phyloP scores from a whole-genome alignment of 1,140 invertebrate genomes.

The Cotesia glomerata region DNA sequence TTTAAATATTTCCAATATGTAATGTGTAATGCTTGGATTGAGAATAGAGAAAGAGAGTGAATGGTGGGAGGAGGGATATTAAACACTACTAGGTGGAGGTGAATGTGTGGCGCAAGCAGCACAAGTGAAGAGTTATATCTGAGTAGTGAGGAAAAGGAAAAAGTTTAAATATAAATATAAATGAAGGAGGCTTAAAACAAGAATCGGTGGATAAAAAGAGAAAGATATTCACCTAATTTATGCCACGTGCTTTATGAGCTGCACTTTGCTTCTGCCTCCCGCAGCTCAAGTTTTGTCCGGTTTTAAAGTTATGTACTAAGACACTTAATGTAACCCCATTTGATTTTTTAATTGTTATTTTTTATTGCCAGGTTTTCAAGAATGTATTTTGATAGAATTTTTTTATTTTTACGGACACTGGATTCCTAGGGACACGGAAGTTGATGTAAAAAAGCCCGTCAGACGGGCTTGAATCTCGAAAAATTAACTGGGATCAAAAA shows the following conservation, averaged over 20 bases:
- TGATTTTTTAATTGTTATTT: neutral
- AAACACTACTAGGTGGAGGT: no score
- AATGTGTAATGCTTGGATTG: no score
- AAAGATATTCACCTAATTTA: constrained; percentile 12
- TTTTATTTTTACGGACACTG: no score
- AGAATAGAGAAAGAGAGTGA: no score
- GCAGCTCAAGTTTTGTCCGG: neutral
- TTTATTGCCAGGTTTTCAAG: neutral
- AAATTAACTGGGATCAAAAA: no score
- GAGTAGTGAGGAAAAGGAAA: neutral
- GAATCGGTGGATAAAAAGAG: neutral
- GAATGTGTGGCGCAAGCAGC: no score
- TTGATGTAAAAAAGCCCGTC: no score
- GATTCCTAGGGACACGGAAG: no score
- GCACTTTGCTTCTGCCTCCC: neutral
- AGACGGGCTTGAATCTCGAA: no score
- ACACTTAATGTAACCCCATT: neutral
- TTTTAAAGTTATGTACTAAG: neutral
- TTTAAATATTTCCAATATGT: no score
- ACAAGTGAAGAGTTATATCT: no score
- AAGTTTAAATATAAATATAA: neutral
- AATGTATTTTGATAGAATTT: neutral
- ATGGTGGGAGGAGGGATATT: no score
- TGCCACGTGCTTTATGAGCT: constrained; percentile 10
- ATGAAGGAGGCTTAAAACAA: neutral